These are phyloP conservation scores for Turdus rufiventris DNA, from an alignment of 2,113 vertebrate genomes.

Conservation along the genomic window DNA sequence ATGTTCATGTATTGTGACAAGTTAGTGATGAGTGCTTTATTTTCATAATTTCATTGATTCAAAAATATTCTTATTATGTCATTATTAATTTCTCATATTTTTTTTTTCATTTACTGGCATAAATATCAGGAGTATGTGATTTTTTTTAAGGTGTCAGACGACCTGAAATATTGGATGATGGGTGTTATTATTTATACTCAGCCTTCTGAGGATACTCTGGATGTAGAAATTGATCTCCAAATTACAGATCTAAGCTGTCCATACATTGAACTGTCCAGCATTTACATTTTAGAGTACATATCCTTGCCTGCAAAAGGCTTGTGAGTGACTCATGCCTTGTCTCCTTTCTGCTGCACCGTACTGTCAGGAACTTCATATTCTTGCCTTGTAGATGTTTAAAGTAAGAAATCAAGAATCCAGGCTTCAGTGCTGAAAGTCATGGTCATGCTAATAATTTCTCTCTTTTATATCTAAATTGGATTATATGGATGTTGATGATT, in stretches of 20 bases:
- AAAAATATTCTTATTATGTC: background rate
- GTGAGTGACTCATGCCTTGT: background rate
- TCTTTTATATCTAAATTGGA: slow-evolving; percentile 30
- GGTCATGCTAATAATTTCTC: slow-evolving; percentile 16
- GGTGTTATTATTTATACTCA: background rate
- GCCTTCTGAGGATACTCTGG: background rate
- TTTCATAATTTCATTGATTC: background rate
- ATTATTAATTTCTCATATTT: background rate
- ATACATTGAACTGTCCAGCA: background rate
- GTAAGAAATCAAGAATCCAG: background rate
- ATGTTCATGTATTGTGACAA: background rate
- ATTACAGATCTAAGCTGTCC: background rate
- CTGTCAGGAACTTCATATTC: background rate
- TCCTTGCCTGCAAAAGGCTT: background rate
- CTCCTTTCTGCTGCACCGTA: background rate
- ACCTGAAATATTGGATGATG: background rate
- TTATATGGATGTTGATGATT: slow-evolving; percentile 22
- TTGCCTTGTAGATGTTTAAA: background rate
- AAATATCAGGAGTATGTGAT: background rate
- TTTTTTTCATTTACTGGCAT: background rate
- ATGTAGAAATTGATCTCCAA: background rate
- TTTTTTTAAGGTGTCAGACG: background rate
- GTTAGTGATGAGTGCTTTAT: background rate
- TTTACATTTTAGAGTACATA: background rate
- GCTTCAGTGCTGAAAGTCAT: background rate